phyloP scores from a whole-genome alignment of 1,140 invertebrate species.

The Nomia melanderi region DNA sequence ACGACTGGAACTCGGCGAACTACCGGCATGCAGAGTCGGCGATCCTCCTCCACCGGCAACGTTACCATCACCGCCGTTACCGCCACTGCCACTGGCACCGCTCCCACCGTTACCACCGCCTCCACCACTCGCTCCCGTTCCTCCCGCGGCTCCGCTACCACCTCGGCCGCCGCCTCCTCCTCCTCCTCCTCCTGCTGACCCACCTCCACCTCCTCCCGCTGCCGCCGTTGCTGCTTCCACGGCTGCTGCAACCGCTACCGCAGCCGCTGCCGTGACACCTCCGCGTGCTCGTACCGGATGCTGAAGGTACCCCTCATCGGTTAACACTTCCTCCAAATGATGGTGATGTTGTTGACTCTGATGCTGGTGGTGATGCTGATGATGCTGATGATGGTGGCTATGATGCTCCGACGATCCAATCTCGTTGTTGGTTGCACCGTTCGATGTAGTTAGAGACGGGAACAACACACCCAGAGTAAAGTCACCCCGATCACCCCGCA shows the following conservation, averaged over 20 bases:
- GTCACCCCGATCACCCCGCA: slow-evolving; percentile 67
- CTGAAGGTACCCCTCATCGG: slow-evolving; percentile 71
- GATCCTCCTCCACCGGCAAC: slow-evolving; percentile 52
- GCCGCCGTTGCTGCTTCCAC: too few species aligned
- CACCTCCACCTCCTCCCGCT: too few species aligned
- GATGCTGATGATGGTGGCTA: slow-evolving; percentile 67
- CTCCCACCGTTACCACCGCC: slow-evolving; percentile 1
- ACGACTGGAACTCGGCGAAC: slow-evolving; percentile 74
- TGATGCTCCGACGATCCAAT: slow-evolving; percentile 62
- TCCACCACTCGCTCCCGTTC: slow-evolving; percentile 31
- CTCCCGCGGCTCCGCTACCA: slow-evolving; percentile 25
- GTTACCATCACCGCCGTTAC: slow-evolving; percentile 4
- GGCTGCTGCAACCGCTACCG: too few species aligned
- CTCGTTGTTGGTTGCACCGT: slow-evolving; percentile 7
- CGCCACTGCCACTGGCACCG: too few species aligned
- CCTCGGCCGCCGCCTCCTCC: slow-evolving; percentile 17
- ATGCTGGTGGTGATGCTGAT: slow-evolving; percentile 67
- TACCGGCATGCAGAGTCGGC: slow-evolving; percentile 71
- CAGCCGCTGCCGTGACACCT: too few species aligned
- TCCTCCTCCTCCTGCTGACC: slow-evolving; percentile 26
- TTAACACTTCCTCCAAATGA: slow-evolving; percentile 72
- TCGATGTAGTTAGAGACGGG: slow-evolving; percentile 51
- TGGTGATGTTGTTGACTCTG: slow-evolving; percentile 71
- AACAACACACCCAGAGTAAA: slow-evolving; percentile 67
- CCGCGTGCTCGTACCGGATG: slow-evolving; percentile 73